A percentile compares a stretch with the other conserved stretches of the same genome.
phyloP scores from a whole-genome alignment of 2,113 vertebrate species.

The Eulemur macaco region DNA sequence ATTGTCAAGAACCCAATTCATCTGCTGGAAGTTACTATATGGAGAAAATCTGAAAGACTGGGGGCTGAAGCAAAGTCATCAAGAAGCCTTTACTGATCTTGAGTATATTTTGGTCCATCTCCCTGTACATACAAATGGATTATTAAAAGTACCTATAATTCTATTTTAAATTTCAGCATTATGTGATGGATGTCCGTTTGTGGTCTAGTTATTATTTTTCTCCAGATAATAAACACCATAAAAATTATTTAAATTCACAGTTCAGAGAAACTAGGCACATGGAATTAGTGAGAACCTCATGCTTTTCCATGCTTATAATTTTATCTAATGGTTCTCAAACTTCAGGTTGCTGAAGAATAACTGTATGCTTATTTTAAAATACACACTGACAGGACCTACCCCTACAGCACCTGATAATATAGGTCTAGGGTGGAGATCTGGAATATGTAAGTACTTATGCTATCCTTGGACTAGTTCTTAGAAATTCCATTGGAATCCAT shows the following conservation, averaged over 20 bases:
- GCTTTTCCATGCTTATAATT: neutral
- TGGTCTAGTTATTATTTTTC: neutral
- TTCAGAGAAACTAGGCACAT: neutral
- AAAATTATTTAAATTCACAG: neutral
- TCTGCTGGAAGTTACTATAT: neutral
- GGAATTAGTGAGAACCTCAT: neutral
- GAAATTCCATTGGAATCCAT: neutral
- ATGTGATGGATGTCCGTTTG: neutral
- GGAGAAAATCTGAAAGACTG: neutral
- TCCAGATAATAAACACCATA: neutral
- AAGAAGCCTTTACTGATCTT: neutral
- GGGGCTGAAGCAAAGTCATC: neutral
- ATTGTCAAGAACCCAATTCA: slow-evolving; percentile 6
- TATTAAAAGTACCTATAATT: neutral
- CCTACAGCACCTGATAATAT: neutral
- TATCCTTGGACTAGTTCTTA: neutral
- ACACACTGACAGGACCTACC: neutral
- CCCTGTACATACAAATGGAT: neutral
- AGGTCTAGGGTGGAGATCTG: neutral
- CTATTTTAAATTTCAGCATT: neutral
- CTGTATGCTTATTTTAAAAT: neutral
- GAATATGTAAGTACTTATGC: neutral
- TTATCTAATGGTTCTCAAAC: neutral
- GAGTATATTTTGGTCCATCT: neutral
- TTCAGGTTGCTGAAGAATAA: neutral